These are phyloP conservation scores for Arion vulgaris DNA, from an alignment of 1,140 invertebrate genomes.

Conservation along the genomic window DNA sequence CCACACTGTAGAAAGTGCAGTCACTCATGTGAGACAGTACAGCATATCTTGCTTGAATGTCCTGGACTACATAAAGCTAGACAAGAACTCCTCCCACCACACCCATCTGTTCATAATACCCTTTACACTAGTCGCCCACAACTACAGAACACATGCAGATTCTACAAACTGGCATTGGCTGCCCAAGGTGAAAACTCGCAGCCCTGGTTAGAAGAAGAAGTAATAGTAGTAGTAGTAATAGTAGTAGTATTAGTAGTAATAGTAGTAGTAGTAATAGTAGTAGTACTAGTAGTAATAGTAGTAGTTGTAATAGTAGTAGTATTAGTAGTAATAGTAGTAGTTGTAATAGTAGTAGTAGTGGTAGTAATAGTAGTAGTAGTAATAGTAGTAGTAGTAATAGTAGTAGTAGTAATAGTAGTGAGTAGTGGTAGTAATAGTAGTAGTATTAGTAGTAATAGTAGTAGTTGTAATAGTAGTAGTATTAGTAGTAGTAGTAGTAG, in stretches of 20 bases:
- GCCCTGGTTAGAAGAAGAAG: background rate
- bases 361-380: background rate
- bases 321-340: background rate
- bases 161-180: too few relatives aligned
- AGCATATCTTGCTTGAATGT: too few relatives aligned
- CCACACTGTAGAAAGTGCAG: too few relatives aligned
- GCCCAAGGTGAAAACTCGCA: too few relatives aligned
- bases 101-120: too few relatives aligned
- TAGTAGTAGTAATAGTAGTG: background rate
- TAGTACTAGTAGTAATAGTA: background rate
- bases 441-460: background rate
- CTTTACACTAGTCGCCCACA: too few relatives aligned
- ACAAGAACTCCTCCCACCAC: too few relatives aligned
- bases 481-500: background rate
- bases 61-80: too few relatives aligned
- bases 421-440: background rate
- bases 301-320: background rate
- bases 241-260: background rate
- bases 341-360: background rate
- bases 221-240: background rate
- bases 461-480: slow-evolving; percentile 3
- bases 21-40: too few relatives aligned
- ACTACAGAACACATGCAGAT: too few relatives aligned
- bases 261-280: background rate
- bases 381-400: background rate